Evolutionary conservation across 1,140 invertebrate genomes (phyloP), one percentile per base, ranked within the genome.

Genomic region (Scaptodrosophila lebanonensis): DNA sequence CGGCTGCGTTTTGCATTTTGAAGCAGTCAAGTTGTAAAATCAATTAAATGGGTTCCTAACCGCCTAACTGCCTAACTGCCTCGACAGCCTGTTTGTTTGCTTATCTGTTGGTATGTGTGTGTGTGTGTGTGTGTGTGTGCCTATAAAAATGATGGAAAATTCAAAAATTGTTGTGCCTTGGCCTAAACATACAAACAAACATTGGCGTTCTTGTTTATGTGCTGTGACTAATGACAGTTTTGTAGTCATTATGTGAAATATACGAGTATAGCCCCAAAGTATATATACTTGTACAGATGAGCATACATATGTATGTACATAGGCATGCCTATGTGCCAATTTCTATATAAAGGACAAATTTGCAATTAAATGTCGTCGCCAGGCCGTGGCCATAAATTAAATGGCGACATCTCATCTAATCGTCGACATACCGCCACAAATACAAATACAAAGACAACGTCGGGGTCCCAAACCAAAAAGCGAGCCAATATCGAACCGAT

Each of bases 211-310:
- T 44, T 50, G 70, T 77, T 76, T 77, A 76, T 76, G 72, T 72
- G 72, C 67, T 73, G 72, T 79, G 68, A 79, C 72, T 77, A 77
- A 77, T 77, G 73, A 68, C 68, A 77, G 56, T 68, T 76, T 77
- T 67, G 68, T 77, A 66, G 73, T 68, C 73, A 77, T 79, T 79
- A 79, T 68, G 50, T 61, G 64, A 77, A 71, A 77, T 77, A 77
- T 71, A n/a, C n/a, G n/a, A n/a, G n/a, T n/a, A 77, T 70, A 59
- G 43, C 29, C 42, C 38, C n/a, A 5, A 1, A 13, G 17, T 13
- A 25, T 18, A 48, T 18, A 16, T 17, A 42, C 17, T 15, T 11
- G 50, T 13, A 40, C n/a, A 33, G n/a, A 32, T 5, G 17, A 33
- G 33, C 12, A 18, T 7, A 50, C 4, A 54, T 54, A 29, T 25